Base-by-base conservation (phyloP, 2,113 vertebrate species). In the Trochalopteron elliotii region DNA sequence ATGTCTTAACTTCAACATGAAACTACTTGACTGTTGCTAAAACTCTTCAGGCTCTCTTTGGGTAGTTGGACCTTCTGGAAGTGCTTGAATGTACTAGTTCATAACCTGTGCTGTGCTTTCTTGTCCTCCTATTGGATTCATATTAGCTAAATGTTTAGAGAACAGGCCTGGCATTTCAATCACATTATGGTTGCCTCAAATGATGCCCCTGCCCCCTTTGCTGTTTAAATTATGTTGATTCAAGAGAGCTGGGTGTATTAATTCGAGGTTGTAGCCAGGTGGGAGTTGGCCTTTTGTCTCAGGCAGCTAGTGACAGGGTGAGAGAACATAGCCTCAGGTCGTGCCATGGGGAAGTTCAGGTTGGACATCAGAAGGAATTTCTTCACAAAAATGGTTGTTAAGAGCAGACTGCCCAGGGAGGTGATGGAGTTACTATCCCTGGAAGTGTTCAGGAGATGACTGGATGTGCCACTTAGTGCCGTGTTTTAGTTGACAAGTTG, bases 401-500 rank as follows among this genome's bases (percentile, higher is more conserved):
- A 40, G 69, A 68, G 12, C 24, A 28, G 24, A 19, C 28, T 89
- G 28, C 11, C n/a, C 9, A 10, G 24, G n/a, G 24, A 60, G 20
- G 28, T 65, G 9, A 15, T 67, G 39, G 45, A 82, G 21, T 47
- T n/a, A 25, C 13, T 40, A 3, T 83, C 69, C 13, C 39, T 40
- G n/a, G 45, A 47, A 47, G n/a, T 35, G 53, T 47, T 53, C 28
- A 35, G 47, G 45, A 53, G 57, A 22, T 67, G 28, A 40, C 10
- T 55, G 47, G 21, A 63, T 0, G 1, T 61, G 47, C 30, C n/a
- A 47, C 30, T 61, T 35, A 6, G 21, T 40, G 45, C 30, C 0
- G 0, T 76, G 47, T 27, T 63, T 22, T 37, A 20, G 15, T 55
- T 42, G 35, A 37, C 40, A 70, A 14, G 8, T 12, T 68, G 63